phyloP scores from a whole-genome alignment of 2,113 vertebrate species.

The Sander vitreus region DNA sequence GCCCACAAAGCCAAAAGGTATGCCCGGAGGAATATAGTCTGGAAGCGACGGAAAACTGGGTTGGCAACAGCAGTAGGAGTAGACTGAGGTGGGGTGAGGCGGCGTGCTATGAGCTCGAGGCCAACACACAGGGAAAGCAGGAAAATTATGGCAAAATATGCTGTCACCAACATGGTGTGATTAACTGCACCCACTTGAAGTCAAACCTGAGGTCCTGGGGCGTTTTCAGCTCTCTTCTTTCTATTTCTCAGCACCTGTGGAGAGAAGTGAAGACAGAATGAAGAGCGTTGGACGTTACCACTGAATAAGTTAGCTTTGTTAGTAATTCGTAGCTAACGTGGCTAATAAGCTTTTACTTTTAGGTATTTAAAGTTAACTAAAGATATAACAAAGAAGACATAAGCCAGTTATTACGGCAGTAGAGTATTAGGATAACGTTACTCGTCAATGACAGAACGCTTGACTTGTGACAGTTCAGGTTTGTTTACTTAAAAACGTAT shows the following conservation, averaged over 20 bases:
- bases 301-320: too few species aligned
- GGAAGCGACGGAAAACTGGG: constrained; percentile 90
- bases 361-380: rapidly evolving
- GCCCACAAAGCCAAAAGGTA: constrained; percentile 93
- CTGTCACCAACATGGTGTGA: constrained; percentile 88
- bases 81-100: constrained; percentile 75
- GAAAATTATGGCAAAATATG: constrained; percentile 86
- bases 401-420: not conserved
- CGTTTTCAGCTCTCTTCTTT: constrained; percentile 6
- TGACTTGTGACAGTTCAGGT: not conserved
- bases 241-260: constrained; percentile 48
- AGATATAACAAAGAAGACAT: not conserved
- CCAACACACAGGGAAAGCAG: constrained; percentile 86
- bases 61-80: constrained; percentile 82
- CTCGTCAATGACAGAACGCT: not conserved
- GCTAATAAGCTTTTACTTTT: not conserved
- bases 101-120: constrained; percentile 89
- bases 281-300: not conserved
- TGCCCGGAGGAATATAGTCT: constrained; percentile 87
- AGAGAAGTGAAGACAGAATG: not conserved
- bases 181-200: constrained; percentile 1
- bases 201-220: constrained; percentile 40
- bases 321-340: not conserved
- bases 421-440: rapidly evolving
- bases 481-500: not conserved